Evolutionary conservation across 2,888 invertebrate species (phyloP), one percentile per base, ranked within the genome.

Genomic region (Parthenolecanium corni): DNA sequence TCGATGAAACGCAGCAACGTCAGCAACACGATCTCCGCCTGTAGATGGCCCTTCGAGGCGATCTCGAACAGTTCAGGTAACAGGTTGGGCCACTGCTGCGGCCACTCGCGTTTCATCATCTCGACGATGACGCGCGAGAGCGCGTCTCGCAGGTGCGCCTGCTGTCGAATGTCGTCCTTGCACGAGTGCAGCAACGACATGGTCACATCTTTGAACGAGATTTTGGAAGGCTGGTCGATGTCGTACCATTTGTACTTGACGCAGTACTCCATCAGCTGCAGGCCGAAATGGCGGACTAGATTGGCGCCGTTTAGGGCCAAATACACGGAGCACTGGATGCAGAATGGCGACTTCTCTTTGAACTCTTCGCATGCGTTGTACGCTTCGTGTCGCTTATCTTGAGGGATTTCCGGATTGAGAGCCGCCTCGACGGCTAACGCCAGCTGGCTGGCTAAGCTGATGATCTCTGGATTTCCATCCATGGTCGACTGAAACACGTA

Each of bases 41-140:
- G 93, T 54, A 83, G 81, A 71, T 90, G 89, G 12, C 94, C 93
- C 68, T 82, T 79, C 12, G 82, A 78, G 72, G 90, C 89, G 1
- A 90, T 85, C 40, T 38, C 58, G 52, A 62, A 65, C 1, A 95
- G 77, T 73, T 94, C 93, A 0, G 81, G 77, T 31, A 95, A 74
- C 36, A 96, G 74, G 0, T 87, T 83, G 0, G 91, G 88, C 95
- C 95, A 96, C 67, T 94, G 89, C 72, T 95, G 95, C 0, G 96
- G 96, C 96, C 95, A 96, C 73, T 95, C 95, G 11, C 95, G 79
- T 72, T 95, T 95, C 61, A 92, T 87, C 85, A 96, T 92, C 76
- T 96, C 95, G 0, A 96, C 95, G 61, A 95, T 83, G n/a, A 94
- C 86, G 52, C 93, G 80, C 14, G 92, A 87, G 2, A 89, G 73